phyloP scores from a whole-genome alignment of 2,113 vertebrate genomes.

The Chionis minor region DNA sequence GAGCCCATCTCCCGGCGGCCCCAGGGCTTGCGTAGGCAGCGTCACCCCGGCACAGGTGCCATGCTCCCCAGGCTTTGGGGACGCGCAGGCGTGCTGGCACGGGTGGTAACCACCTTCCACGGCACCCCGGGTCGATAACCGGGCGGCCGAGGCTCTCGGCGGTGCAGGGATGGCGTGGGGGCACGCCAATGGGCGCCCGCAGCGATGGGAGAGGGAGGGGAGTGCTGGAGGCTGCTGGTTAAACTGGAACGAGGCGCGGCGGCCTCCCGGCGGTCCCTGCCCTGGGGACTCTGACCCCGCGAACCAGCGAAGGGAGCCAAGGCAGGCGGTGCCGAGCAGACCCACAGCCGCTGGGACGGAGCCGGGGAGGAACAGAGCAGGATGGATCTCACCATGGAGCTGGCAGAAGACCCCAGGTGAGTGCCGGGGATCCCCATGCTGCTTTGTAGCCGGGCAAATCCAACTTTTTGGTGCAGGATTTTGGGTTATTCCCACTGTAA shows the following conservation, averaged over 20 bases:
- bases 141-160: background rate
- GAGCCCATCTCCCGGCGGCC: rapidly evolving
- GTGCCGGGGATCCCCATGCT: rapidly evolving
- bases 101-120: background rate
- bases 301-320: background rate
- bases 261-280: background rate
- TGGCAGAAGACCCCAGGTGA: constrained; percentile 54
- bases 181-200: background rate
- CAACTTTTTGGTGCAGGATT: background rate
- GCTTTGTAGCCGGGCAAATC: background rate
- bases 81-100: rapidly evolving
- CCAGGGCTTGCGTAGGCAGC: rapidly evolving
- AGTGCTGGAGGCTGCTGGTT: background rate
- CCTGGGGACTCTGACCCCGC: constrained; percentile 53
- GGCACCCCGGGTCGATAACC: background rate
- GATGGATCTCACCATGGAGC: constrained; percentile 35
- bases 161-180: background rate
- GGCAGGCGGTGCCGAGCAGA: background rate
- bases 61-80: background rate
- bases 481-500: background rate
- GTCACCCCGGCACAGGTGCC: background rate
- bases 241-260: background rate
- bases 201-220: background rate
- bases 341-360: background rate
- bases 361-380: background rate